Evolutionary conservation across 2,888 invertebrate genomes (phyloP), one percentile per base, ranked within the genome.

Genomic region (Drosophila flavopinicola): DNA sequence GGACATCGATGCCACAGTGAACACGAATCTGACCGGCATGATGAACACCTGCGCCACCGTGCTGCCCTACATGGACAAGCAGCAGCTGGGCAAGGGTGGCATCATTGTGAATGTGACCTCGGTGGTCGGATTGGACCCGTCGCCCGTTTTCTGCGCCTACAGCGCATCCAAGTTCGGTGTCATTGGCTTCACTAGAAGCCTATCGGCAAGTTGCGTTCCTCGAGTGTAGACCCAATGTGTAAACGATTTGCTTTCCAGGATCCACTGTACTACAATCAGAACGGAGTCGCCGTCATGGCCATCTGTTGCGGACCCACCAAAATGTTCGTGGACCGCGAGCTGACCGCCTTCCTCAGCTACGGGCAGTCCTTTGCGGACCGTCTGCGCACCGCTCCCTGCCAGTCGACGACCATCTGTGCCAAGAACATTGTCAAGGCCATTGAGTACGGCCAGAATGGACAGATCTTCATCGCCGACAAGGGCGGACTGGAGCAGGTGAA

Each of bases 61-160:
- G 0, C 63, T 91, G 56, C 87, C 90, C n/a, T 88, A 90, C 41
- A 92, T 92, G 92, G 88, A 90, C 11, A 89, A 87, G 29, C 83
- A 88, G 42, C 88, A 89, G 49, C 85, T 89, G 0, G 91, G 92
- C 3, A 85, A 84, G 10, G 92, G 92, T 1, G 91, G 91, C 0
- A 75, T 91, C 24, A 90, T 91, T 52, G 85, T 90, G 9, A 91
- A 91, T 75, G 79, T 91, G 3, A 84, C 91, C 0, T 91, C 91
- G 0, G 84, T 88, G 0, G 75, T 88, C 0, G 91, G 89, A 0
- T 27, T 91, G 27, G 74, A 79, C 25, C 89, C 87, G 2, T 64
- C 73, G 9, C 69, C 88, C 1, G 77, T 79, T 0, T 66, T 90
- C 25, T 89, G 91, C 20, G 86, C 91, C 1, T 91, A 91, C 63